Base-by-base conservation (phyloP, 2,888 invertebrate genomes). In the Drosophila barbarae region DNA sequence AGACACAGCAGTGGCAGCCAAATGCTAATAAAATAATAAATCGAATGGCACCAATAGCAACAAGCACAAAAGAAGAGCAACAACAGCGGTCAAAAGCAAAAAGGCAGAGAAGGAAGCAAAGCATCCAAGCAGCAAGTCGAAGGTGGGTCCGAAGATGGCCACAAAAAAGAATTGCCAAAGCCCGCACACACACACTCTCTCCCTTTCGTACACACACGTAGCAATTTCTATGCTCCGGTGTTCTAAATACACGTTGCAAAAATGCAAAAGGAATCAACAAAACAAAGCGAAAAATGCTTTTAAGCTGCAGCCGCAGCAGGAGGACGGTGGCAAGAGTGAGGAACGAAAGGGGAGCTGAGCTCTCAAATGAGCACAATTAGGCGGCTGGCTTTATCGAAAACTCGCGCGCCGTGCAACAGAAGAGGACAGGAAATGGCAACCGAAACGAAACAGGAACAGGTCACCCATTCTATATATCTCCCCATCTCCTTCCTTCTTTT, bases 351-450 rank as follows among this genome's bases (percentile, higher is more conserved):
- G 56, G 76, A 77, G 73, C 71, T 76, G 74, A 77, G 73, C 71
- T 76, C 71, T 76, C 70, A 82, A 84, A 84, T 79, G 84, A 84
- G 83, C 74, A 79, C 84, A 82, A 82, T 82, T 82, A 82, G 84
- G 83, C 80, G 77, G 75, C 83, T 82, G 77, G 75, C 83, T 82
- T 77, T 82, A 78, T 82, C 77, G 83, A 78, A 68, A 60, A 34
- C 66, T 75, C 71, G 67, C 77, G 75, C 64, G 71, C 64, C 39
- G 53, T 67, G 66, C 50, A 61, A 57, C 51, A 67, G 67, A 56
- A 53, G 39, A 69, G 50, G 58, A 56, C 55, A 58, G 39, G 57
- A 65, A 47, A 47, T 21, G 46, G 32, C 46, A 47, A 55, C 56
- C 51, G 41, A 49, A 57, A 60, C 70, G 50, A 53, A 76, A 79